Base-by-base conservation (phyloP, 1,140 invertebrate species). In the Protaetia brevitarsis region DNA sequence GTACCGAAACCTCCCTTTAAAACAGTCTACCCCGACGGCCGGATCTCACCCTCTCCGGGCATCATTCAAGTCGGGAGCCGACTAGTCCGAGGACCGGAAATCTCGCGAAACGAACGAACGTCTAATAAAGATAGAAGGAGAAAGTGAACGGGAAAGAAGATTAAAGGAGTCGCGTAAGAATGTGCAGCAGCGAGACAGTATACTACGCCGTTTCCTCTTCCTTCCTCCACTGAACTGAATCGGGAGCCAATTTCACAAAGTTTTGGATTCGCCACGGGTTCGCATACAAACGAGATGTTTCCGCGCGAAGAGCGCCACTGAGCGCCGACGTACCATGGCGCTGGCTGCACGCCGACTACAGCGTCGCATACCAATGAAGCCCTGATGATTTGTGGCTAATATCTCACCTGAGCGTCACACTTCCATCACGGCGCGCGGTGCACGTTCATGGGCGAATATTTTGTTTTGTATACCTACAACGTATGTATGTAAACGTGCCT, bases 111-210 rank as follows among this genome's bases (percentile, higher is more conserved):
- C 31, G 31, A 34, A 34, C 1, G 8, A 41, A n/a, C 75, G 78
- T 71, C 81, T 81, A 82, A 84, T 82, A 83, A 82, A 83, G 82
- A 82, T 79, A 74, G 78, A 80, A 76, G 80, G 80, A 81, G 82
- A 84, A 83, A 84, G 83, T 84, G 83, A 84, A 84, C 82, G 83
- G 81, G 82, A 83, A 82, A 78, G 81, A 79, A 84, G 82, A 84
- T 84, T 85, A 84, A 78, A 79, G 77, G 72, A 69, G 51, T 66
- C 30, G 41, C 51, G 57, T 60, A 66, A 63, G 65, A 51, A 65
- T 56, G 41, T 27, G 64, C 57, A 64, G 51, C 37, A 57, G 61
- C 66, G 29, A 28, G 57, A 29, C 29, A 29, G 57, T 59, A 29
- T 28, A 59, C 57, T 66, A 51, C 68, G 71, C 58, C 64, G 66